Percentiles rank a stretch among this genome's conserved stretches.
Evolutionary conservation across 2,113 vertebrate genomes (phyloP).

Genomic region (Poeciliopsis turrubarensis): DNA sequence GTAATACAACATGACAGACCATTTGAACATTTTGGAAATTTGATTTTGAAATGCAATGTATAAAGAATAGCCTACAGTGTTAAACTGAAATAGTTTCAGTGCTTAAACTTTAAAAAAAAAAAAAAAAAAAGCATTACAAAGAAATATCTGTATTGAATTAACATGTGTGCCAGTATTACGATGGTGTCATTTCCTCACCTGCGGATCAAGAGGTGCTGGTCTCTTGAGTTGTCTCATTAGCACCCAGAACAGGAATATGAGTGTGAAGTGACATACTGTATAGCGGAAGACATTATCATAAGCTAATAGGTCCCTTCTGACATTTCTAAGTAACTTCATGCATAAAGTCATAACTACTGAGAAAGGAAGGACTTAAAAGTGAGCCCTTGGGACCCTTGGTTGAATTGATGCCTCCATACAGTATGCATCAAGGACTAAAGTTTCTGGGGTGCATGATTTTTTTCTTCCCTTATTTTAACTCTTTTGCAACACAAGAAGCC

Average conservation of each 20-base stretch:
- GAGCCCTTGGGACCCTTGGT: conserved; percentile 52
- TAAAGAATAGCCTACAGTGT: neutral
- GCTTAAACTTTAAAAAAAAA: neutral
- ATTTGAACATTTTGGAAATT: conserved; percentile 16
- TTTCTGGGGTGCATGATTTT: neutral
- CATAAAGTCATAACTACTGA: conserved; percentile 40
- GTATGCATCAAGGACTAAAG: conserved; percentile 56
- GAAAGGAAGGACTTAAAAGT: conserved; percentile 59
- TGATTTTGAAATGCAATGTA: neutral
- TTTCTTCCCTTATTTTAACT: conserved; percentile 26
- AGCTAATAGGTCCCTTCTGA: conserved; percentile 72
- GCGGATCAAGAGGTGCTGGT: conserved; percentile 56
- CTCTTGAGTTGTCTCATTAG: conserved; percentile 65
- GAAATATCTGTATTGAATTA: conserved; percentile 19
- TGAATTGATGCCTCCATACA: conserved; percentile 36
- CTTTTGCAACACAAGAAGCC: conserved; percentile 40
- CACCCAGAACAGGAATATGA: conserved; percentile 41
- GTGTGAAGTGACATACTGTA: conserved; percentile 52
- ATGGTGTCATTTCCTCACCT: conserved; percentile 58
- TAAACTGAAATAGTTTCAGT: neutral
- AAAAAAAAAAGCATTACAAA: neutral
- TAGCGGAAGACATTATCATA: conserved; percentile 60
- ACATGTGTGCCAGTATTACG: conserved; percentile 13
- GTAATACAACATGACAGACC: neutral
- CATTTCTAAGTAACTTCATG: conserved; percentile 58